phyloP scores from a whole-genome alignment of 1,140 invertebrate species.

The Philotrypesis tridentata region DNA sequence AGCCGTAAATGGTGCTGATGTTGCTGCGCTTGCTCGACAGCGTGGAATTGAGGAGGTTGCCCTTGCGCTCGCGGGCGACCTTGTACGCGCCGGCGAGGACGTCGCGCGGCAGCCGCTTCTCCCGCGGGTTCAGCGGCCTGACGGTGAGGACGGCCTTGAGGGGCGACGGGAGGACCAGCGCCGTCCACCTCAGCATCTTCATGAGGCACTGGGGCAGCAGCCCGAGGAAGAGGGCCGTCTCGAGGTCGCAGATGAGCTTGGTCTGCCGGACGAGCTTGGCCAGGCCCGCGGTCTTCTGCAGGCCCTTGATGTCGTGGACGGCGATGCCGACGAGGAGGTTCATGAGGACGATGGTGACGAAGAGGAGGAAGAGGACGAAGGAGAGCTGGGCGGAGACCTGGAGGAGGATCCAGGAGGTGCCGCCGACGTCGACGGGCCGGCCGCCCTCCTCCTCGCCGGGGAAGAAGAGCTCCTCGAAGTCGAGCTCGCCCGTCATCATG shows the following conservation, averaged over 20 bases:
- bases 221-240: slow-evolving; percentile 81
- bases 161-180: slow-evolving; percentile 83
- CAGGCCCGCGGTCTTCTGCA: slow-evolving; percentile 84
- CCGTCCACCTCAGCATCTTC: slow-evolving; percentile 82
- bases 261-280: slow-evolving; percentile 86
- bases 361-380: slow-evolving; percentile 83
- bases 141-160: slow-evolving; percentile 86
- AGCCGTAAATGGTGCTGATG: slow-evolving; percentile 48
- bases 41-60: background rate
- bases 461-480: slow-evolving; percentile 80
- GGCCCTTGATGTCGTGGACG: slow-evolving; percentile 85
- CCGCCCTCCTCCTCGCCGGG: slow-evolving; percentile 76
- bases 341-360: slow-evolving; percentile 88
- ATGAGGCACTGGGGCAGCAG: slow-evolving; percentile 81
- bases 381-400: slow-evolving; percentile 83
- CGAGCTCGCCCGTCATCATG: slow-evolving; percentile 92
- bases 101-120: slow-evolving; percentile 84
- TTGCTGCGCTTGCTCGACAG: slow-evolving; percentile 52
- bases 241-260: slow-evolving; percentile 84
- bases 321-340: slow-evolving; percentile 87
- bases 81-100: slow-evolving; percentile 84
- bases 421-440: slow-evolving; percentile 70
- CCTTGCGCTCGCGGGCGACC: slow-evolving; percentile 81
- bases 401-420: slow-evolving; percentile 74
- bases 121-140: slow-evolving; percentile 85